A percentile compares a stretch with the other conserved stretches of the same genome.
phyloP scores from a whole-genome alignment of 23 tunicate genomes.

The Pegea sp. region DNA sequence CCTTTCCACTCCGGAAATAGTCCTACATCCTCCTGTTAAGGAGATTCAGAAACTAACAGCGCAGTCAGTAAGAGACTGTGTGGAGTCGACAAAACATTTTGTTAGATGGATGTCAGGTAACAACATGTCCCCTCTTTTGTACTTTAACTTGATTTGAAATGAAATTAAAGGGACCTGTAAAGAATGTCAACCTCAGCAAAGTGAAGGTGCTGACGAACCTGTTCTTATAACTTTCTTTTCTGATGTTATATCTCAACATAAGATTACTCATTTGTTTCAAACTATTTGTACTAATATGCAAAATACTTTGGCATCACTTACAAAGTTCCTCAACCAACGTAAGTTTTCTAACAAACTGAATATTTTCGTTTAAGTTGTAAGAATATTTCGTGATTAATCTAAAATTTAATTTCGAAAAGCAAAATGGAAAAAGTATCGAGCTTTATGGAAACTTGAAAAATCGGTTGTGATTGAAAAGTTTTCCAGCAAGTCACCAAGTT shows the following conservation, averaged over 20 bases:
- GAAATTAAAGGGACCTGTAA: conserved; percentile 50
- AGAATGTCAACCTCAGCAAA: conserved; percentile 65
- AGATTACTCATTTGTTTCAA: conserved; percentile 33
- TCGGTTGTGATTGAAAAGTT: conserved; percentile 90
- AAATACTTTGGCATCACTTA: conserved; percentile 23
- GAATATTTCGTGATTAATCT: too few species aligned
- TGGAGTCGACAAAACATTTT: conserved; percentile 56
- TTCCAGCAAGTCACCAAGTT: conserved; percentile 75
- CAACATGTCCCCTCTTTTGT: too few species aligned
- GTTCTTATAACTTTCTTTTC: conserved; percentile 38
- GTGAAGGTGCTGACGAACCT: conserved; percentile 67
- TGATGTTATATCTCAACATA: conserved; percentile 46
- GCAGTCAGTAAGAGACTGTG: conserved; percentile 64
- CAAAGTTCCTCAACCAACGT: conserved; percentile 55
- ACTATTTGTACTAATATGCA: conserved; percentile 54
- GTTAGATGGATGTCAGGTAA: conserved; percentile 95
- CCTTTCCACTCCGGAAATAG: conserved; percentile 76
- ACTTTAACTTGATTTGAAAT: conserved; percentile 1
- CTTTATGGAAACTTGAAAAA: conserved; percentile 90
- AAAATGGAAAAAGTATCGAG: conserved; percentile 80
- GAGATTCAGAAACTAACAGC: conserved; percentile 60
- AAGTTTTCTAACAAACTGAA: conserved; percentile 3
- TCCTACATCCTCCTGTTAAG: conserved; percentile 69
- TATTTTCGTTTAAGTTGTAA: too few species aligned
- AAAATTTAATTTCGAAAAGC: conserved; percentile 23